Percentiles rank a stretch among this genome's conserved stretches.
Conservation (phyloP, 2,113 vertebrate genomes). For the Cavia aperea region DNA sequence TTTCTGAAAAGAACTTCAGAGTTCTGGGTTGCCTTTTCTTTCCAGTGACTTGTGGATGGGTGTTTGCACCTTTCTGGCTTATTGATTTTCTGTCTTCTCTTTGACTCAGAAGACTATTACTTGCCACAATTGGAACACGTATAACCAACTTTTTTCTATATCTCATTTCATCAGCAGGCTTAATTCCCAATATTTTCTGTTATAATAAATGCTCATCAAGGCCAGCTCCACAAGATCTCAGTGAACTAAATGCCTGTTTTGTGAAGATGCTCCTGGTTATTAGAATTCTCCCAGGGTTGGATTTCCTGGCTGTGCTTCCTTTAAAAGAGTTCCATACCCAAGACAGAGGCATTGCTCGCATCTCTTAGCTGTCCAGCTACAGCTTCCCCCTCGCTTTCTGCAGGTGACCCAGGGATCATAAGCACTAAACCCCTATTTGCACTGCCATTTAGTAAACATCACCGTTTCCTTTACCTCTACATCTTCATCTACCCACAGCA, state of each 20-base stretch:
- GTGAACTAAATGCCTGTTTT: neutral
- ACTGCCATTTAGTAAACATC: neutral
- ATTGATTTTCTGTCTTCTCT: conserved; percentile 30
- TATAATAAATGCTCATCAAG: neutral
- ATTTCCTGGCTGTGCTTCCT: neutral
- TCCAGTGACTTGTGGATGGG: neutral
- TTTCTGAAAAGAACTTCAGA: neutral
- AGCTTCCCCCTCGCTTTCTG: neutral
- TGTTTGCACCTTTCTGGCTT: neutral
- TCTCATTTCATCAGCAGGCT: conserved; percentile 12
- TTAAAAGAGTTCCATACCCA: neutral
- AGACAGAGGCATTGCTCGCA: neutral
- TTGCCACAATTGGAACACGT: neutral
- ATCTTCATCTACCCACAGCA: neutral
- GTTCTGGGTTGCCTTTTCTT: neutral
- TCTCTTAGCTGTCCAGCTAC: fast-evolving
- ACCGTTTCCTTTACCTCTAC: neutral
- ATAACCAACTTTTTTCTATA: neutral
- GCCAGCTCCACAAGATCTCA: neutral
- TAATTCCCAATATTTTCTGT: neutral
- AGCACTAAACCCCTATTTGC: fast-evolving
- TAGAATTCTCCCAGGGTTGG: neutral
- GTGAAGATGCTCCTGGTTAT: neutral
- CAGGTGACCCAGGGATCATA: neutral
- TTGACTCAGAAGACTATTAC: conserved; percentile 34